These are phyloP conservation scores for Drymodes brunneopygia DNA, from an alignment of 2,113 vertebrate species.

Conservation along the genomic window DNA sequence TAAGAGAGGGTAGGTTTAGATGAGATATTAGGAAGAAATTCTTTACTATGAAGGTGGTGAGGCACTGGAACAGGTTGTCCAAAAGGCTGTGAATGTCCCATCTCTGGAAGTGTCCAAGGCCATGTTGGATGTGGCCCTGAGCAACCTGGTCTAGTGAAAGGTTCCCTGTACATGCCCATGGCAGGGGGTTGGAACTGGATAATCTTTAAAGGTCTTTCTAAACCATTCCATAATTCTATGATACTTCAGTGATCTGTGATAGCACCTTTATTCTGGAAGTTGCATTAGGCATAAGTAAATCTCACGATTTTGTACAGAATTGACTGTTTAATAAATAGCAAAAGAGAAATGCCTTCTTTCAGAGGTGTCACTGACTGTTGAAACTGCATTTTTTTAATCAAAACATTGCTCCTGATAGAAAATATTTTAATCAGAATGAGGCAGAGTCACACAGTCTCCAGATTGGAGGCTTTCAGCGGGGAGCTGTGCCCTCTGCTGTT, in stretches of 20 bases:
- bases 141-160: background rate
- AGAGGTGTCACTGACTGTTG: background rate
- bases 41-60: too few species aligned
- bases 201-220: background rate
- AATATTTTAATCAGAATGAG: background rate
- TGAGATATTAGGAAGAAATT: background rate
- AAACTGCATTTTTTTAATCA: background rate
- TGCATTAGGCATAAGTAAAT: background rate
- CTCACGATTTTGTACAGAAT: background rate
- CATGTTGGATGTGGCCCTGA: background rate
- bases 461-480: background rate
- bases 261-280: background rate
- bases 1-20: background rate
- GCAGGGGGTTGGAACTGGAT: background rate
- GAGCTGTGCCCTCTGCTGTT: conserved; percentile 58
- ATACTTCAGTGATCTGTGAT: background rate
- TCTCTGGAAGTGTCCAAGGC: background rate
- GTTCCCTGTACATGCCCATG: background rate
- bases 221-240: background rate
- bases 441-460: too few species aligned
- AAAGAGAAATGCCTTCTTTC: background rate
- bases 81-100: background rate
- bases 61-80: background rate
- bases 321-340: background rate
- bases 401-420: background rate